Evolutionary conservation across 2,888 invertebrate species (phyloP).

Genomic region (Euzophera pinguis): DNA sequence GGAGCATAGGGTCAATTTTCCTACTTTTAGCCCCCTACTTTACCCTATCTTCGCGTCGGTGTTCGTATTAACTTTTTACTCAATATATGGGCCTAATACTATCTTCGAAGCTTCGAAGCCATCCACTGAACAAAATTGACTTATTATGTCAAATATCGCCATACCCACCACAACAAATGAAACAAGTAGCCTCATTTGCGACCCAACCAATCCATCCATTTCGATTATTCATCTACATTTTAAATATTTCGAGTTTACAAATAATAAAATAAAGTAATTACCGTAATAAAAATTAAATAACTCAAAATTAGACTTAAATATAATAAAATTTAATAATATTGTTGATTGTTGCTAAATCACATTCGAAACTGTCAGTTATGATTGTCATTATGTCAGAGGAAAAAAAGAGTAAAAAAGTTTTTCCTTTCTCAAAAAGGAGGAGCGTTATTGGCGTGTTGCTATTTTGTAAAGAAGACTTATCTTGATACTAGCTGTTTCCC

Average conservation of each 20-base stretch:
- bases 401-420: not conserved
- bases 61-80: too few species aligned
- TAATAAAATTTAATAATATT: not conserved
- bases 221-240: too few species aligned
- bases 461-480: too few species aligned
- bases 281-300: not conserved
- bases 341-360: slow-evolving; percentile 16
- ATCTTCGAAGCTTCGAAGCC: too few species aligned
- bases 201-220: not conserved
- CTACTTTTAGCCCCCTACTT: too few species aligned
- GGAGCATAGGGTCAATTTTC: too few species aligned
- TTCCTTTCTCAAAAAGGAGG: too few species aligned
- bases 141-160: not conserved
- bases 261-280: slow-evolving; percentile 8
- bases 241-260: too few species aligned
- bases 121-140: not conserved
- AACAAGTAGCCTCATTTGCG: not conserved
- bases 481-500: too few species aligned
- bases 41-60: too few species aligned
- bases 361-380: not conserved
- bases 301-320: not conserved
- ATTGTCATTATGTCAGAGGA: not conserved
- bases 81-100: too few species aligned
- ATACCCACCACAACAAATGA: not conserved
- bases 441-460: too few species aligned